Percentiles rank a stretch among this genome's conserved stretches.
phyloP scores from a whole-genome alignment of 1,140 invertebrate genomes.

The Drosophila persimilis region DNA sequence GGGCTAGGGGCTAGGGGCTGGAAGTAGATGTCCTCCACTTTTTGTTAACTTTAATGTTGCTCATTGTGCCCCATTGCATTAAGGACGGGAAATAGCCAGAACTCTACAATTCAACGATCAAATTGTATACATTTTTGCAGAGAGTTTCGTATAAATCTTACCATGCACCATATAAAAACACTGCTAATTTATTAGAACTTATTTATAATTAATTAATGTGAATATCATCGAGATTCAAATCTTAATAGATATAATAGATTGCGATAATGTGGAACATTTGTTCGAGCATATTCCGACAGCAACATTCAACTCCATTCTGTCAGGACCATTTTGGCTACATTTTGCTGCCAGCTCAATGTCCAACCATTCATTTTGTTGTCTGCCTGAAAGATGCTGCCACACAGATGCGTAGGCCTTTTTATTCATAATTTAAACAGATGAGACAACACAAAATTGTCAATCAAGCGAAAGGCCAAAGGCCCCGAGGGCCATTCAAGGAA shows the following conservation, averaged over 20 bases:
- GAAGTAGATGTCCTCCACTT: slow-evolving; percentile 50
- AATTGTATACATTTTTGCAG: too few species aligned
- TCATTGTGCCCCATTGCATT: background rate
- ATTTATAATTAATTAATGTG: slow-evolving; percentile 21
- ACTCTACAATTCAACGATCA: too few species aligned
- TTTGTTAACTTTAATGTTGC: slow-evolving; percentile 57
- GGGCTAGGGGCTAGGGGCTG: slow-evolving; percentile 1
- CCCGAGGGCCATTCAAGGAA: slow-evolving; percentile 31
- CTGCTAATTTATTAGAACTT: too few species aligned
- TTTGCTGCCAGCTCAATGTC: slow-evolving; percentile 22
- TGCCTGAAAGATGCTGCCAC: slow-evolving; percentile 9
- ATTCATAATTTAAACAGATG: slow-evolving; percentile 76
- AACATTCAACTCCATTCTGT: slow-evolving; percentile 37
- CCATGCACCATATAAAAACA: too few species aligned
- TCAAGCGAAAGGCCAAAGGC: slow-evolving; percentile 28
- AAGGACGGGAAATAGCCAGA: too few species aligned
- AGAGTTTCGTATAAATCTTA: too few species aligned
- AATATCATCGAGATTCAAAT: slow-evolving; percentile 16
- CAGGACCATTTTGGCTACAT: background rate
- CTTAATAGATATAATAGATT: background rate
- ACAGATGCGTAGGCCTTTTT: slow-evolving; percentile 31
- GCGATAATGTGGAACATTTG: slow-evolving; percentile 56
- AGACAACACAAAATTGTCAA: slow-evolving; percentile 75
- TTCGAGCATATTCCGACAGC: slow-evolving; percentile 60
- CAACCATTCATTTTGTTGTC: slow-evolving; percentile 37